Evolutionary conservation across 2,888 invertebrate genomes (phyloP), one percentile per base, ranked within the genome.

Genomic region (Gisinianus flammeolus): DNA sequence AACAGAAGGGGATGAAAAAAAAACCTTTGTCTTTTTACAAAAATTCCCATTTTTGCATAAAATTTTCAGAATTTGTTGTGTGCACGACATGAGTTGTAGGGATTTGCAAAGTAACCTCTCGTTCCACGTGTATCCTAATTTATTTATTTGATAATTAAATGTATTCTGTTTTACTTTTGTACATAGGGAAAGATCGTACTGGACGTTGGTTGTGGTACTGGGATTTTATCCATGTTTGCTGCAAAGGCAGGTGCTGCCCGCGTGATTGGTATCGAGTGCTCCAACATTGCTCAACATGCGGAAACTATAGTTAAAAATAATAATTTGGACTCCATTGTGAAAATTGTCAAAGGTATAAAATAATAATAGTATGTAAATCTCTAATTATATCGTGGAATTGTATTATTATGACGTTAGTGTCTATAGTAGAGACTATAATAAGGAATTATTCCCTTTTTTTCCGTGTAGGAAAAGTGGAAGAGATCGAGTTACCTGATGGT

Each of bases 191-290:
- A 92, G 88, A 90, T 92, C 28, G 99, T 99, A 16, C 89, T 99
- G 84, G 99, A 99, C 87, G 96, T 99, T 84, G 99, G 99, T 12
- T 98, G 98, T 87, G 99, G 99, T 12, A 99, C 99, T 0, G 99
- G 98, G 62, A 99, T 99, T 86, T 90, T 99, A 72, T 97, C 97
- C 44, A 99, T 99, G 98, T 99, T 99, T 89, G 98, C 98, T 33
- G 99, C 99, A 0, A 98, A 97, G 88, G 97, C 99, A 3, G 99
- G 99, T 12, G 99, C 99, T 0, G 91, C 94, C 4, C 92, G 92
- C 87, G 99, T 99, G 0, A 93, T 97, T 86, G 99, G 98, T 73
- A 94, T 99, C 54, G 99, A 99, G 87, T 98, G 97, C 88, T 99
- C 99, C 16, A 97, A 97, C 88, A 99, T 99, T 85, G 96, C 99